phyloP scores from a whole-genome alignment of 2,113 vertebrate genomes.

The Pseudorhombus dupliciocellatus region DNA sequence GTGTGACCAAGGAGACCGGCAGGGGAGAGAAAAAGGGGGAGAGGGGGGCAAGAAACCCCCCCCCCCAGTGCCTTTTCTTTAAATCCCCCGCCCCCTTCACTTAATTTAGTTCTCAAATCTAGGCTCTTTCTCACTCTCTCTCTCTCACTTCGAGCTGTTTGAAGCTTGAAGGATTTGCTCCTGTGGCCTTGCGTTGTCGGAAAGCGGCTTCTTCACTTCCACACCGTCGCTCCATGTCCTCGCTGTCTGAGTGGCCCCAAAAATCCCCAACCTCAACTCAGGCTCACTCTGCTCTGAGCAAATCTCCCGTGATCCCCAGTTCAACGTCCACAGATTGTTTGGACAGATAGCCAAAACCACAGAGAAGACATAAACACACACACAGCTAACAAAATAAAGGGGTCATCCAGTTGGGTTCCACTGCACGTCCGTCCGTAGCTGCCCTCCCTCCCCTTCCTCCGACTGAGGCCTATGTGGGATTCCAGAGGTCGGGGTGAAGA shows the following conservation, averaged over 20 bases:
- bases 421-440: slow-evolving; percentile 32
- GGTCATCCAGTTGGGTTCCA: slow-evolving; percentile 38
- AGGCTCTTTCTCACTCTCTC: too few species aligned
- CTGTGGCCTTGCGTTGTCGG: slow-evolving; percentile 8
- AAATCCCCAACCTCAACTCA: slow-evolving; percentile 28
- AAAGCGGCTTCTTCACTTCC: slow-evolving; percentile 13
- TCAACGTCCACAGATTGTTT: slow-evolving; percentile 40
- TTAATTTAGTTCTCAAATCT: slow-evolving; percentile 58
- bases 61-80: slow-evolving; percentile 48
- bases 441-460: slow-evolving; percentile 24
- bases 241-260: slow-evolving; percentile 16
- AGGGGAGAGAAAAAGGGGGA: slow-evolving; percentile 48
- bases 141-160: slow-evolving; percentile 11
- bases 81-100: slow-evolving; percentile 59
- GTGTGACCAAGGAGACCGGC: slow-evolving; percentile 72
- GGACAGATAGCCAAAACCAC: slow-evolving; percentile 16
- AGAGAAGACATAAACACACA: slow-evolving; percentile 23
- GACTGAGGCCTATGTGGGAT: slow-evolving; percentile 55
- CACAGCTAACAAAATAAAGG: slow-evolving; percentile 71
- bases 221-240: not conserved
- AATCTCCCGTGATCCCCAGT: slow-evolving; percentile 52
- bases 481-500: slow-evolving; percentile 50
- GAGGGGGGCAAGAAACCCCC: slow-evolving; percentile 51
- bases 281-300: slow-evolving; percentile 26
- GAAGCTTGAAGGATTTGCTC: slow-evolving; percentile 21